These are phyloP conservation scores for Lytechinus pictus DNA, from an alignment of 35 echinoderm and acorn worm genomes.

Conservation along the genomic window DNA sequence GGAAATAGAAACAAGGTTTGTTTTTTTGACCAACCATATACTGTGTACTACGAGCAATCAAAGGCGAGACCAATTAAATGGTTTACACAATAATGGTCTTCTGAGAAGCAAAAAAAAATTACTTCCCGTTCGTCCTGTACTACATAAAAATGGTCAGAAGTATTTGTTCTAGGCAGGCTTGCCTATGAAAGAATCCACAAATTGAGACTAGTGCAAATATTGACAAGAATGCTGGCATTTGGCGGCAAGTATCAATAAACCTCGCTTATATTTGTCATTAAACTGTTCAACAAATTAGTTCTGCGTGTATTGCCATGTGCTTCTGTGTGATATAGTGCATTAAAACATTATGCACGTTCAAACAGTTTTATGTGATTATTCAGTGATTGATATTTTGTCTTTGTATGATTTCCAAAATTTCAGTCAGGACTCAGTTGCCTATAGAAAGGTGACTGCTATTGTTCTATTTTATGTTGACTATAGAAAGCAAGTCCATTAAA, in stretches of 20 bases:
- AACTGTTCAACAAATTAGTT: neutral
- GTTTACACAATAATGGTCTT: neutral
- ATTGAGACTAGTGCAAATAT: neutral
- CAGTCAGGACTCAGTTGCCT: no score
- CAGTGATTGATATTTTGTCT: no score
- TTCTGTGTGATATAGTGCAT: neutral
- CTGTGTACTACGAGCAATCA: neutral
- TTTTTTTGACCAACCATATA: no score
- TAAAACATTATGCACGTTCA: no score
- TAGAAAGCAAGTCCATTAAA: no score
- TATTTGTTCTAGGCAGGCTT: slow-evolving; percentile 8
- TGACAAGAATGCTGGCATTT: slow-evolving; percentile 36
- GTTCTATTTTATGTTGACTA: no score
- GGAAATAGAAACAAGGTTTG: no score
- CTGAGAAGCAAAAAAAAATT: neutral
- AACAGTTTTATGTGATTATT: no score
- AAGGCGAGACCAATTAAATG: neutral
- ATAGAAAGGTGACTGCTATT: no score
- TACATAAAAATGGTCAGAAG: neutral
- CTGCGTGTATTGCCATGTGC: neutral
- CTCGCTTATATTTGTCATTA: neutral
- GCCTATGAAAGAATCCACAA: neutral
- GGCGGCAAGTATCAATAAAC: slow-evolving; percentile 3
- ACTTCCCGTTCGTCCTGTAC: neutral
- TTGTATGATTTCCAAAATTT: no score